Evolutionary conservation across 1,140 invertebrate genomes (phyloP).

Genomic region (Arion vulgaris): DNA sequence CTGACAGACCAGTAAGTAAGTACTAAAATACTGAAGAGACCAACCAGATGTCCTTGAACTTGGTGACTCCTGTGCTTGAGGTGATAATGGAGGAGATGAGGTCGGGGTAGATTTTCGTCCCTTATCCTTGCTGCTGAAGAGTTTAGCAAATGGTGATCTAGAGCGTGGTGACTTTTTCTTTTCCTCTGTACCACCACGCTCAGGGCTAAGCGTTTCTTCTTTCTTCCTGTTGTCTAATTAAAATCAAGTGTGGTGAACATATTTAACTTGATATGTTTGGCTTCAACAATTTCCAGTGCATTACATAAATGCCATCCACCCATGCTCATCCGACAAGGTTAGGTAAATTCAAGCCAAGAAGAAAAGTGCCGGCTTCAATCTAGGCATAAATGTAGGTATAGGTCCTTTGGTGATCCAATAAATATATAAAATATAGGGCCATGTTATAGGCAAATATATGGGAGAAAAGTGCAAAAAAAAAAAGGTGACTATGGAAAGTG

Average conservation of each 20-base stretch:
- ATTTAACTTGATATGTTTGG: too few relatives aligned
- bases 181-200: constrained; percentile 36
- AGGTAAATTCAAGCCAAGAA: constrained; percentile 6
- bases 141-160: constrained; percentile 63
- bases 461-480: neutral
- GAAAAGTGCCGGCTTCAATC: neutral
- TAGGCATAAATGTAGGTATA: neutral
- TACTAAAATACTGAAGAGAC: constrained; percentile 14
- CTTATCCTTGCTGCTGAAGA: constrained; percentile 56
- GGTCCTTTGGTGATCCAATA: neutral
- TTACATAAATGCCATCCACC: constrained; percentile 13
- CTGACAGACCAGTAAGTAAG: neutral
- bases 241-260: constrained; percentile 20
- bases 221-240: constrained; percentile 32
- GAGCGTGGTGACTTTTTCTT: constrained; percentile 57
- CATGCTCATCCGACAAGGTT: constrained; percentile 12
- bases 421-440: neutral
- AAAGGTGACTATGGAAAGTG: neutral
- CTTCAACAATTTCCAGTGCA: neutral
- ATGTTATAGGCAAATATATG: neutral
- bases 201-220: constrained; percentile 10
- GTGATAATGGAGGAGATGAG: neutral
- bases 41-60: constrained; percentile 24
- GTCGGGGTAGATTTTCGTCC: neutral
- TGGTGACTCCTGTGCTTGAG: constrained; percentile 5